Percentiles rank a stretch among this genome's conserved stretches.
phyloP scores from a whole-genome alignment of 2,888 invertebrate species.

The Eledone cirrhosa region DNA sequence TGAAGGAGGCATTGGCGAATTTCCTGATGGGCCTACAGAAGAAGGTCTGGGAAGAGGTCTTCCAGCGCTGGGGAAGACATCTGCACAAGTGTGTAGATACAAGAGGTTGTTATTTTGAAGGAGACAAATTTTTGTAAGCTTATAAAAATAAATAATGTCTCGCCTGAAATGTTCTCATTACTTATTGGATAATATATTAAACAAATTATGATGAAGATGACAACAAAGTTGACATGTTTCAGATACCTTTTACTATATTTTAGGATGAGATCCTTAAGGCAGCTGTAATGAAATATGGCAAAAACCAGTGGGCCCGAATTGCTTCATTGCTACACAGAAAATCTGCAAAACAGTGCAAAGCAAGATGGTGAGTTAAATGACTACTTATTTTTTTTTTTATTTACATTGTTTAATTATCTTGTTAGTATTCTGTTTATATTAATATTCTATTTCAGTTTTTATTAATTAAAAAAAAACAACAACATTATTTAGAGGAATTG shows the following conservation, averaged over 20 bases:
- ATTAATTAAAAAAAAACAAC: background rate
- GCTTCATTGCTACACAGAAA: constrained; percentile 97
- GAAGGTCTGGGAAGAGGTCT: too few species aligned
- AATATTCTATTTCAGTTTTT: background rate
- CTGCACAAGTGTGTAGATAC: too few species aligned
- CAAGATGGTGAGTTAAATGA: constrained; percentile 77
- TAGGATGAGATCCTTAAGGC: constrained; percentile 99
- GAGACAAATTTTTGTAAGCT: too few species aligned
- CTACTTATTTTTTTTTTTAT: background rate
- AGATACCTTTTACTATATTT: constrained; percentile 46
- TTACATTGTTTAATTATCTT: background rate
- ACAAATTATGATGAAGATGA: too few species aligned
- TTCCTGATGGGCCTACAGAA: too few species aligned
- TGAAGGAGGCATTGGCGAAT: too few species aligned
- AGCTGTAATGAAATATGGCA: constrained; percentile 99
- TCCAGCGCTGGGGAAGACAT: too few species aligned
- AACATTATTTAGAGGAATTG: too few species aligned
- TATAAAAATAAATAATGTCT: too few species aligned
- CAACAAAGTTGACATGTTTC: background rate
- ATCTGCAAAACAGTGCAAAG: constrained; percentile 99
- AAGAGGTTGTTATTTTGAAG: too few species aligned
- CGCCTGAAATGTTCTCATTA: too few species aligned
- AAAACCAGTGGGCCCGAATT: constrained; percentile 99
- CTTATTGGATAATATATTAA: too few species aligned
- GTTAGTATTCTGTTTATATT: background rate